Evolutionary conservation across 2,888 invertebrate genomes (phyloP), one percentile per base, ranked within the genome.

Genomic region (Coenonympha arcania): DNA sequence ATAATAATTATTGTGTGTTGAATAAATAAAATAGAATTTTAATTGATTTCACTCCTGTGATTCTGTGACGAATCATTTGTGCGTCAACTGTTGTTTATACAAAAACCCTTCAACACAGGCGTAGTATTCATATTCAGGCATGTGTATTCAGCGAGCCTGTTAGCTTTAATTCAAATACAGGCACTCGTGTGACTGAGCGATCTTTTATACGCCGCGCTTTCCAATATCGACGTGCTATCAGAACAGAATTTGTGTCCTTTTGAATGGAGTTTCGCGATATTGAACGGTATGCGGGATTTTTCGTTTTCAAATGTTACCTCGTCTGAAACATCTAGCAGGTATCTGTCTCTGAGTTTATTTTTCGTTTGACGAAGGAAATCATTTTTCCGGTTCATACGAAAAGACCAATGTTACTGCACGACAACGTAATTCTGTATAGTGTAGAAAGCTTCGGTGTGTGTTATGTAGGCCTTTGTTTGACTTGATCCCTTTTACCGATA

Each of bases 111-210:
- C 9, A 22, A 9, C 13, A 6, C n/a, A n/a, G n/a, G n/a, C 6
- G 13, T 15, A 2, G 20, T 13, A 13, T 39, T 39, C 24, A 24
- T 9, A 24, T 39, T 24, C 37, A 22, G 37, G 2, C 11, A 9
- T 39, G 37, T 39, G 15, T 22, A 22, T 39, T 22, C 15, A 39
- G 4, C 24, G 9, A 6, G 22, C 6, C 13, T 24, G 39, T 39
- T 39, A 9, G 39, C 39, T 39, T 44, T 34, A 34, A 34, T 34
- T 34, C 44, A 44, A 44, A 44, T 34, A 44, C 18, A 33, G 33
- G 16, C 34, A 44, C n/a, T 24, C 11, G 18, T 44, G 34, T 33
- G 15, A 34, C 44, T 44, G 44, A 44, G 26, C 44, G 34, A 34
- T 34, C 26, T 34, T 44, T 34, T 26, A 24, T 44, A 20, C 15